These are phyloP conservation scores for Camponotus floridanus DNA, from an alignment of 1,140 invertebrate genomes.

Conservation along the genomic window DNA sequence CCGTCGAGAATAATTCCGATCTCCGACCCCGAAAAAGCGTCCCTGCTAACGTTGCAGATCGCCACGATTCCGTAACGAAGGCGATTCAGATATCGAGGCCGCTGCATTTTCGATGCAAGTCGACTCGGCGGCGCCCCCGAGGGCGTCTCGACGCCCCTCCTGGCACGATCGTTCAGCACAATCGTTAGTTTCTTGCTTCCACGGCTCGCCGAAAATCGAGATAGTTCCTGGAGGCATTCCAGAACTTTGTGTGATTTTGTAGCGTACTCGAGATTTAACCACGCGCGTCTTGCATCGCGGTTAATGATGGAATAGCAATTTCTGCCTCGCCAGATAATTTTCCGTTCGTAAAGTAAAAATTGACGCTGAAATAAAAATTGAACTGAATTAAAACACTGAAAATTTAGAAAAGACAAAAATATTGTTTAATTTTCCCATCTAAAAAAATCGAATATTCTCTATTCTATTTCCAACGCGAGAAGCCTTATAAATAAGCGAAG, in stretches of 20 bases:
- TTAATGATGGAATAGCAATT: background rate
- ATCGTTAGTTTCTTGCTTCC: conserved; percentile 31
- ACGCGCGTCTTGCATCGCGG: background rate
- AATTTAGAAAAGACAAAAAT: background rate
- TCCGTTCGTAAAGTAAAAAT: background rate
- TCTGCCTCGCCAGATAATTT: background rate
- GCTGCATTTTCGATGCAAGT: conserved; percentile 19
- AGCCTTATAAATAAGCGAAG: background rate
- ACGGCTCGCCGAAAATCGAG: conserved; percentile 55
- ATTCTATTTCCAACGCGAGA: background rate
- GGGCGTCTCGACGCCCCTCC: conserved; percentile 35
- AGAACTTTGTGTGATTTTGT: conserved; percentile 56
- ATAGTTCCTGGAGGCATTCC: conserved; percentile 68
- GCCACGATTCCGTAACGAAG: conserved; percentile 41
- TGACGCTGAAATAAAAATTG: background rate
- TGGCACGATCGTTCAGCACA: conserved; percentile 63
- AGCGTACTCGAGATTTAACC: conserved; percentile 54
- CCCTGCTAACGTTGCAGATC: conserved; percentile 29
- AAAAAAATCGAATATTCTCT: background rate
- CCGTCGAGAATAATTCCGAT: background rate
- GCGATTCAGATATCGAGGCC: conserved; percentile 55
- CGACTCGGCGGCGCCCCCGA: conserved; percentile 59
- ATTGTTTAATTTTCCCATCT: background rate
- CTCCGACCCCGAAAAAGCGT: background rate
- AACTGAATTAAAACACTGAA: background rate